phyloP scores from a whole-genome alignment of 2,797 vertebrate species.

The Typhlichthys eigenmanni region DNA sequence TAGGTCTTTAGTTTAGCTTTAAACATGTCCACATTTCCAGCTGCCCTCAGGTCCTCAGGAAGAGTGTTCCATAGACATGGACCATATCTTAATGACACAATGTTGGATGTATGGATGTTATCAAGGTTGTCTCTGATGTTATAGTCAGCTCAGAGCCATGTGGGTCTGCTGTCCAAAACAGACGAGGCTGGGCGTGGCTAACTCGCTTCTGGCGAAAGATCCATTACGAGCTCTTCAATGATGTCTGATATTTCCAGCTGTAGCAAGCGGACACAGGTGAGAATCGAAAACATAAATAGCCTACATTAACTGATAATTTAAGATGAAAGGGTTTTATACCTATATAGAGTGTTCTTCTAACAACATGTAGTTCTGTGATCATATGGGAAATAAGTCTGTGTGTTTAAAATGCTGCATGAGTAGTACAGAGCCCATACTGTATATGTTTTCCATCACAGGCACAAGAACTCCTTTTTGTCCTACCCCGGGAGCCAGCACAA shows the following conservation, averaged over 20 bases:
- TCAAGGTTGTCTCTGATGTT: too few species aligned
- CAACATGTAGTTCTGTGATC: not conserved
- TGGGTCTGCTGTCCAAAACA: too few species aligned
- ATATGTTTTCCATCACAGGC: slow-evolving; percentile 7
- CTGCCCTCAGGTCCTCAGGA: too few species aligned
- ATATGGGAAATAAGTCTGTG: not conserved
- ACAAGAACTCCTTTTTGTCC: slow-evolving; percentile 23
- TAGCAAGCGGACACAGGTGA: slow-evolving; percentile 27
- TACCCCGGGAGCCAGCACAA: slow-evolving; percentile 30
- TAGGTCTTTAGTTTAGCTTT: too few species aligned
- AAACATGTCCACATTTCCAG: too few species aligned
- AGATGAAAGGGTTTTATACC: slow-evolving; percentile 12
- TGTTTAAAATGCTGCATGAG: slow-evolving; percentile 6
- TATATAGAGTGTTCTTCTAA: not conserved
- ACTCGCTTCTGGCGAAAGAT: too few species aligned
- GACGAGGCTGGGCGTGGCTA: too few species aligned
- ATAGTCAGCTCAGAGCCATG: too few species aligned
- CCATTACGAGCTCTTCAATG: slow-evolving; percentile 33
- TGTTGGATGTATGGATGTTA: too few species aligned
- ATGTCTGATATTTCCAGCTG: slow-evolving; percentile 26
- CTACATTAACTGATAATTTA: not conserved
- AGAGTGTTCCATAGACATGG: too few species aligned
- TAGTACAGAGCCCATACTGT: not conserved
- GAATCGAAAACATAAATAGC: slow-evolving; percentile 39
- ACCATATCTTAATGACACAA: too few species aligned